Base-by-base conservation (phyloP, 2,888 invertebrate genomes). In the Mesoligia furuncula region DNA sequence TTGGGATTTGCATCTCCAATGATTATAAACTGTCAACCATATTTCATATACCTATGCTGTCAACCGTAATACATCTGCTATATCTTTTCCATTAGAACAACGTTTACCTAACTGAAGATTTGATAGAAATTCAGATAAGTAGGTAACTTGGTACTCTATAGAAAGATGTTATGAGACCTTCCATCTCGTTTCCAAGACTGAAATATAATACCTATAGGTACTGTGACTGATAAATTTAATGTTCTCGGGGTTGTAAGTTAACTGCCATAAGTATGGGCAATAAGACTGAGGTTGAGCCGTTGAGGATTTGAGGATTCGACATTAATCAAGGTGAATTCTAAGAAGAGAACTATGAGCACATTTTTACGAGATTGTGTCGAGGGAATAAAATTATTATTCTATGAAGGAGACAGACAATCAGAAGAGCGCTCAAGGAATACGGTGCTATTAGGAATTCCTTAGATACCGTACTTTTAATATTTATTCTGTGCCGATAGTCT, bases 351-450 rank as follows among this genome's bases (percentile, higher is more conserved):
- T 45, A 4, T 59, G 15, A 59, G 15, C 24, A 27, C 7, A 36
- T 75, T 17, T n/a, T 17, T n/a, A 59, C 45, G 9, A n/a, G 31
- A 45, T 36, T 54, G 24, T 24, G 39, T 36, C 17, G 24, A 27
- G 11, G n/a, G 24, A 15, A 27, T 54, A 73, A 24, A 39, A 74
- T 73, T 31, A 45, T 71, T 31, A 27, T 42, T 9, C 5, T 65
- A 39, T 39, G 20, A 27, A 54, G n/a, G 4, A 73, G 39, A 24
- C 39, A 17, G 61, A 51, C 1, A 36, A 17, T 69, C n/a, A 54
- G n/a, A 73, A 73, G 20, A 36, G 5, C 45, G 17, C 9, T 45
- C 27, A 73, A 73, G 15, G 7, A 72, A 73, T 54, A 51, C 48
- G 13, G 20, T 6, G n/a, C n/a, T n/a, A 17, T 71, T 36, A 36